phyloP scores from a whole-genome alignment of 2,113 vertebrate species.

The Nothocercus julius region DNA sequence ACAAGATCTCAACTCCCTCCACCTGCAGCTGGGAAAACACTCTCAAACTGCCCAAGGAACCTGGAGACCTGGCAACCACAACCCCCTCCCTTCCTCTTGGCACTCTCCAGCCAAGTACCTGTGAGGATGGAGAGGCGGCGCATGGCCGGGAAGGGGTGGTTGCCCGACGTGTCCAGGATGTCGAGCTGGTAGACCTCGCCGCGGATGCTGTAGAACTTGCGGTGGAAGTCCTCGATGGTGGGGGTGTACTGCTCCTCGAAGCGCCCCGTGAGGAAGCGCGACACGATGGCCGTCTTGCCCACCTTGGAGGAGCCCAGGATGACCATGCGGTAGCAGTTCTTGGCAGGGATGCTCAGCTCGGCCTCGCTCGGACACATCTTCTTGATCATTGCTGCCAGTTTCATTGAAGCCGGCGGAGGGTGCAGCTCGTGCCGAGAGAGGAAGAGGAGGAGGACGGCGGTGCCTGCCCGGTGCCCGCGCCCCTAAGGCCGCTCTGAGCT shows the following conservation, averaged over 20 bases:
- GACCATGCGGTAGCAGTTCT: slow-evolving; percentile 98
- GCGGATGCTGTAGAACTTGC: slow-evolving; percentile 97
- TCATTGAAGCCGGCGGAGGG: slow-evolving; percentile 62
- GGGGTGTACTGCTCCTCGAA: slow-evolving; percentile 98
- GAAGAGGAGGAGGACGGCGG: neutral
- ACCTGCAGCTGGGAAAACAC: neutral
- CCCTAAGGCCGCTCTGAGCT: neutral
- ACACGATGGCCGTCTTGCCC: slow-evolving; percentile 97
- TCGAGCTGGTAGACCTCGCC: slow-evolving; percentile 96
- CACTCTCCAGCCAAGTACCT: slow-evolving; percentile 75
- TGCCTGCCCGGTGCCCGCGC: neutral
- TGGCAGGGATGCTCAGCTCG: slow-evolving; percentile 91
- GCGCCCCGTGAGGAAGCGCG: slow-evolving; percentile 92
- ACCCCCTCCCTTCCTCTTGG: neutral
- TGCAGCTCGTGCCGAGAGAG: neutral
- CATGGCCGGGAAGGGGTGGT: slow-evolving; percentile 97
- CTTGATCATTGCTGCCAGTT: slow-evolving; percentile 90
- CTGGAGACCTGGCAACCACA: neutral
- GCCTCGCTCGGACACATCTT: slow-evolving; percentile 91
- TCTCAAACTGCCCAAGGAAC: neutral
- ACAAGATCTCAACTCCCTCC: neutral
- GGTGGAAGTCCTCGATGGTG: slow-evolving; percentile 98
- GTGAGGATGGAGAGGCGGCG: slow-evolving; percentile 96
- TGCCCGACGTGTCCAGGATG: slow-evolving; percentile 95
- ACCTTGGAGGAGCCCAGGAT: slow-evolving; percentile 97